Evolutionary conservation across 2,888 invertebrate genomes (phyloP), one percentile per base, ranked within the genome.

Genomic region (Hyalella azteca): DNA sequence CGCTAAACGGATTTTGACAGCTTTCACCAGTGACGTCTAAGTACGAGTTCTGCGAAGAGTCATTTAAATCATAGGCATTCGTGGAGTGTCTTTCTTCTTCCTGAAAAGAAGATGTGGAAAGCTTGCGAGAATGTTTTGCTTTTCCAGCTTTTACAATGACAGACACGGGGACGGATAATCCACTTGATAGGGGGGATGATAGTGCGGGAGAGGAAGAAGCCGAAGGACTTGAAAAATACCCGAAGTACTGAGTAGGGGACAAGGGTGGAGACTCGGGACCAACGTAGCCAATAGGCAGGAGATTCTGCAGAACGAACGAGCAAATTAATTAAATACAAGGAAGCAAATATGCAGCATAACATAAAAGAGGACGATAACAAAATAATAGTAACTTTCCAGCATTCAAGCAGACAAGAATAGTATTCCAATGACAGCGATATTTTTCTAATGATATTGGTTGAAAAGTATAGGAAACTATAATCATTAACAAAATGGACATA

Each of bases 141-240:
- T 22, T 59, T 36, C 79, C 81, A 49, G 83, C 83, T 45, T 83
- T 83, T 11, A 83, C 83, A 26, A 83, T 83, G 5, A 83, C 83
- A 3, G 83, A 83, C 15, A 83, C 83, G 9, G 83, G 81, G 19
- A 83, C 83, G 13, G 78, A 76, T 19, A 78, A 15, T 11, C 66
- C 66, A 9, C 45, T 73, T 1, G 73, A 73, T 9, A 73, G 11
- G 73, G 73, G 19, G 2, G 39, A 45, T 22, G n/a, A 5, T 22
- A 45, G 3, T 3, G 13, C 22, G 19, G n/a, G 26, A 41, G 75
- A 22, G n/a, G 75, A 22, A 2, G 45, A 36, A 7, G 13, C 26
- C 5, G 45, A 22, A 5, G 75, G 75, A 19, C 40, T 41, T 9
- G 29, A 36, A 9, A 36, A 36, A 29, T 66, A 32, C 19, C 66